A percentile compares a stretch with the other conserved stretches of the same genome.
Conservation (phyloP, 2,113 vertebrate species). For the Megalops atlanticus region DNA sequence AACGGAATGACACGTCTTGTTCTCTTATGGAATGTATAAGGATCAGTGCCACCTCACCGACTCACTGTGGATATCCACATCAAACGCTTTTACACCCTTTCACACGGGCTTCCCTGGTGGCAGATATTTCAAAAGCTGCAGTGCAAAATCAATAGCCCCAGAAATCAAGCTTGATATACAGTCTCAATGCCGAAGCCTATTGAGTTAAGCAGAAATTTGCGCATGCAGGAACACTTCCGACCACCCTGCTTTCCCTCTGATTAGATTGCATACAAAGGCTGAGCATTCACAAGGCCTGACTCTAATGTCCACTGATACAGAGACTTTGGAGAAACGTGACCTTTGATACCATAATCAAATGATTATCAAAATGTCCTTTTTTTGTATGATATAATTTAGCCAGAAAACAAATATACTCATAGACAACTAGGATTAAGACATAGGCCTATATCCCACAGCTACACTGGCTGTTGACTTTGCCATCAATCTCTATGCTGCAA, state of each 20-base stretch:
- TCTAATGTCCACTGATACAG: background rate
- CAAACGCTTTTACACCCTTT: conserved; percentile 4
- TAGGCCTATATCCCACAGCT: background rate
- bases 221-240: background rate
- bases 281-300: background rate
- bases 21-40: background rate
- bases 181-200: background rate
- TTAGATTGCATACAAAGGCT: background rate
- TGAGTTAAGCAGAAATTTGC: conserved; percentile 15
- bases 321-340: background rate
- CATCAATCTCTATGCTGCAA: background rate
- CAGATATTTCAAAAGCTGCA: conserved; percentile 7
- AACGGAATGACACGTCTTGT: background rate
- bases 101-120: background rate
- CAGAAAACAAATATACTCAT: background rate
- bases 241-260: background rate
- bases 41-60: background rate
- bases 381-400: background rate
- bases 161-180: conserved; percentile 22
- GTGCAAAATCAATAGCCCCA: conserved; percentile 18
- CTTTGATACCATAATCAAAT: background rate
- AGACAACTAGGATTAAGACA: background rate
- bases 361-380: background rate
- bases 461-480: background rate
- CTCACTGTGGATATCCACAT: background rate